phyloP scores from a whole-genome alignment of 2,888 invertebrate species.

The Vannuccia rotundouncinata region DNA sequence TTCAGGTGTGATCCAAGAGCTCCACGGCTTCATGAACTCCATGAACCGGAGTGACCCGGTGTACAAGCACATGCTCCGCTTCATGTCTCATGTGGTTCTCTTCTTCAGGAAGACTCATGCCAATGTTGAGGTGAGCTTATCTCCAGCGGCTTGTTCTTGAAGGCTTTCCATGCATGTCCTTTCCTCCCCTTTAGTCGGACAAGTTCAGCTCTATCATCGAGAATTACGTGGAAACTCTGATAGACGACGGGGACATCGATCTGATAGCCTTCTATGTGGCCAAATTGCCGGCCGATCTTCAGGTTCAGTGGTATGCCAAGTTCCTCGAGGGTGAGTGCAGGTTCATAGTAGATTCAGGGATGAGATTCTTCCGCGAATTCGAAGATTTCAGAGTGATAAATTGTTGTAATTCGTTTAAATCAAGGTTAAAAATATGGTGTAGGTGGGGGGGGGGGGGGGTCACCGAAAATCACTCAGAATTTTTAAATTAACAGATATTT shows the following conservation, averaged over 20 bases:
- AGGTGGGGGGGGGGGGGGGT: too few species aligned
- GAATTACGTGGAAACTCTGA: slow-evolving; percentile 66
- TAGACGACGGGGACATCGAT: slow-evolving; percentile 68
- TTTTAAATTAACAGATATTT: too few species aligned
- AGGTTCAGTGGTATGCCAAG: slow-evolving; percentile 57
- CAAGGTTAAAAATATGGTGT: too few species aligned
- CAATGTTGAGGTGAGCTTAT: slow-evolving; percentile 48
- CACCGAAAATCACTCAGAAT: too few species aligned
- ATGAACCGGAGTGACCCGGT: slow-evolving; percentile 41
- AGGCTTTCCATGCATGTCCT: neutral
- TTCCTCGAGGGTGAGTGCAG: slow-evolving; percentile 56
- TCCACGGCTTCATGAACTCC: slow-evolving; percentile 58
- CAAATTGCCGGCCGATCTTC: slow-evolving; percentile 65
- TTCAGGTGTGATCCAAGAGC: slow-evolving; percentile 65
- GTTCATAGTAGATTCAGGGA: too few species aligned
- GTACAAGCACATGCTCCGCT: slow-evolving; percentile 64
- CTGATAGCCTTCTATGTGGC: slow-evolving; percentile 79
- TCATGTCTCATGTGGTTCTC: slow-evolving; percentile 75
- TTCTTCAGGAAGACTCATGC: slow-evolving; percentile 73
- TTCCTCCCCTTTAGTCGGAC: slow-evolving; percentile 55
- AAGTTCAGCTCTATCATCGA: slow-evolving; percentile 70
- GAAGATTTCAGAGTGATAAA: too few species aligned
- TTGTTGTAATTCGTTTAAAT: too few species aligned
- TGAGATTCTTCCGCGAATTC: too few species aligned
- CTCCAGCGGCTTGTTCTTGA: neutral